Evolutionary conservation across 2,113 vertebrate genomes (phyloP).

Genomic region (Natator depressus): DNA sequence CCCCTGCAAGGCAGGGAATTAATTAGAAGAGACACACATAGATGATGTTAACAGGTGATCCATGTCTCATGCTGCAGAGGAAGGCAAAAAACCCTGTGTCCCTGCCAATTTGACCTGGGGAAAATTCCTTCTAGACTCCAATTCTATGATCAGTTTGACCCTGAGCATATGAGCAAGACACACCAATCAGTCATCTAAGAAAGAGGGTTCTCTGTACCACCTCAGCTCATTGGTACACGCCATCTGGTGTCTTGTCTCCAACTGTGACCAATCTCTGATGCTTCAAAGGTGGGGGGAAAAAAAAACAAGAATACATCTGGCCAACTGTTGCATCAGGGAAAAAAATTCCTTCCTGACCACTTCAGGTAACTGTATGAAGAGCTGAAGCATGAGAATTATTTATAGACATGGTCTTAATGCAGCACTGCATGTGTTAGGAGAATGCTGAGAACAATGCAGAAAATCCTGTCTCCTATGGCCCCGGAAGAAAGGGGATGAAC

Average conservation of each 20-base stretch:
- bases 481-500: background rate
- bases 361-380: background rate
- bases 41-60: background rate
- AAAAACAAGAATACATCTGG: background rate
- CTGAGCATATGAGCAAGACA: background rate
- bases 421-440: background rate
- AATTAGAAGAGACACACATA: background rate
- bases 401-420: background rate
- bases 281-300: too few species aligned
- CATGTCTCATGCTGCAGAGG: background rate
- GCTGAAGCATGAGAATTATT: background rate
- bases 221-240: background rate
- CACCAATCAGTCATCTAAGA: background rate
- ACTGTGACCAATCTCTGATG: background rate
- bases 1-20: background rate
- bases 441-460: background rate
- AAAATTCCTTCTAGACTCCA: background rate
- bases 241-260: background rate
- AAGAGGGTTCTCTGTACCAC: background rate
- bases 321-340: background rate
- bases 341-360: background rate
- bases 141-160: background rate
- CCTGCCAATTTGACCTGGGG: background rate
- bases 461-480: background rate
- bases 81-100: background rate